Evolutionary conservation across 2,888 invertebrate genomes (phyloP).

Genomic region (Candidula unifasciata): DNA sequence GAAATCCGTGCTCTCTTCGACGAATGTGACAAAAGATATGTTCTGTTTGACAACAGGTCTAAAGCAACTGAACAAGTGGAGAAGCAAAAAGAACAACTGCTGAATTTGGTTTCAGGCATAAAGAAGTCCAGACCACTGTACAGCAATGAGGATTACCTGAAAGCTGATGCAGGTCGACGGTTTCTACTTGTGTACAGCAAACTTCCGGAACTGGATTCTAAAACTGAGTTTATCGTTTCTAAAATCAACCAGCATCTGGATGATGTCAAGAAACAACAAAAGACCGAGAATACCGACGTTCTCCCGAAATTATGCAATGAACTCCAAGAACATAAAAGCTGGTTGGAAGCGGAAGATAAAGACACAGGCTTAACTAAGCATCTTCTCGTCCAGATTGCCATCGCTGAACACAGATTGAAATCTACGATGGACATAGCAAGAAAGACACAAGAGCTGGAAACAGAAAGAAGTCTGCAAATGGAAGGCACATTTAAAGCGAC

Average conservation of each 20-base stretch:
- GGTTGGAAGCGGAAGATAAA: not conserved
- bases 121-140: not conserved
- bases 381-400: not conserved
- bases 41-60: conserved; percentile 12
- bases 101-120: not conserved
- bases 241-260: not conserved
- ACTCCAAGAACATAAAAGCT: not conserved
- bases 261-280: too few species aligned
- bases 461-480: not conserved
- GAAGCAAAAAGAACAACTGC: not conserved
- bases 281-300: not conserved
- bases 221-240: not conserved
- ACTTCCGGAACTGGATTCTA: not conserved
- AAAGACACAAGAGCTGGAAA: not conserved
- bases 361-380: not conserved
- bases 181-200: not conserved
- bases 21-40: conserved; percentile 6
- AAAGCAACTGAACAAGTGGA: not conserved
- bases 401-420: not conserved
- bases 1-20: conserved; percentile 11
- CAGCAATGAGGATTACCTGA: not conserved
- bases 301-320: not conserved
- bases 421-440: not conserved
- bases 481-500: too few species aligned
- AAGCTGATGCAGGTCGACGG: not conserved